These are phyloP conservation scores for Temnothorax ravouxi DNA, from an alignment of 2,888 invertebrate genomes.

Conservation along the genomic window DNA sequence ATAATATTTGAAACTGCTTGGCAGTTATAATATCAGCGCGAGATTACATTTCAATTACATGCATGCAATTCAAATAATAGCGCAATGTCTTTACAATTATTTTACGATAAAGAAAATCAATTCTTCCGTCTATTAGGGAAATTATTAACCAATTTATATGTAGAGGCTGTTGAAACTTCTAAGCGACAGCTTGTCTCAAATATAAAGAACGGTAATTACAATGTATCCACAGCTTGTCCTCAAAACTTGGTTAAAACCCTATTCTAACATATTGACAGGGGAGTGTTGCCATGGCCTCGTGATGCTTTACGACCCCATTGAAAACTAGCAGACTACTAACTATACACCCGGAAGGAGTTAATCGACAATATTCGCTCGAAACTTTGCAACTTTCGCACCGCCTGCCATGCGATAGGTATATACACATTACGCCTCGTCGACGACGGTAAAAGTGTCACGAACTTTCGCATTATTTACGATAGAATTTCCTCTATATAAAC, in stretches of 20 bases:
- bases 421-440: conserved; percentile 57
- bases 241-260: conserved; percentile 60
- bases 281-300: conserved; percentile 50
- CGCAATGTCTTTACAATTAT: background rate
- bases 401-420: conserved; percentile 49
- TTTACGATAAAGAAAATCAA: background rate
- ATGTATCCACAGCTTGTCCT: conserved; percentile 63
- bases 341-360: conserved; percentile 67
- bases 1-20: background rate
- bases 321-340: conserved; percentile 64
- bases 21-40: background rate
- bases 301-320: conserved; percentile 68
- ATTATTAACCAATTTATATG: conserved; percentile 15
- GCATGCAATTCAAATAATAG: background rate
- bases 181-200: conserved; percentile 16
- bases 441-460: conserved; percentile 66
- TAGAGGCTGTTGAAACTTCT: background rate
- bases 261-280: conserved; percentile 59
- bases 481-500: conserved; percentile 69
- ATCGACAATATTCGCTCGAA: conserved; percentile 68
- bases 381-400: conserved; percentile 69
- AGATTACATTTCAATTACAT: background rate
- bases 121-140: background rate
- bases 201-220: conserved; percentile 68
- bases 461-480: conserved; percentile 72